These are phyloP conservation scores for Rallus limicola DNA, from an alignment of 2,113 vertebrate genomes.

Conservation along the genomic window DNA sequence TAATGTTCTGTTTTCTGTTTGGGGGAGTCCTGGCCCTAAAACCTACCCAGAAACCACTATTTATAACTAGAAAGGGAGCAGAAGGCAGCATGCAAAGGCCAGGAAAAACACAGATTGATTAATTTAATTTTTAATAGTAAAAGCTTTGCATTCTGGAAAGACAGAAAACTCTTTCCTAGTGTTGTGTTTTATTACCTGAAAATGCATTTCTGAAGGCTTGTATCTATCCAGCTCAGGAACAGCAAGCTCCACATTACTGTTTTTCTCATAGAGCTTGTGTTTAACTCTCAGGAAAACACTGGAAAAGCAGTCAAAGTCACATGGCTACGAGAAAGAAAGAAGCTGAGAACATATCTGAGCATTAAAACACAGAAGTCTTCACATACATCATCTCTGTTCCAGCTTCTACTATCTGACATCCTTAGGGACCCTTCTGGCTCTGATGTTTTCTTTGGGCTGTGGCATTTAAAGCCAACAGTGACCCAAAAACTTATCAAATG, in stretches of 20 bases:
- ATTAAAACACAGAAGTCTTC: not conserved
- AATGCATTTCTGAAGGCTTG: not conserved
- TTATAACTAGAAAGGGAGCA: not conserved
- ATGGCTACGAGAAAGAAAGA: slow-evolving; percentile 25
- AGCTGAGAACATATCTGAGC: not conserved
- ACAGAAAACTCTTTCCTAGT: not conserved
- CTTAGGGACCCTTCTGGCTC: not conserved
- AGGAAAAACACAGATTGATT: not conserved
- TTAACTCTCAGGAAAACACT: slow-evolving; percentile 52
- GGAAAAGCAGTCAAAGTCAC: slow-evolving; percentile 65
- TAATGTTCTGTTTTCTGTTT: not conserved
- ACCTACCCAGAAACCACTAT: not conserved
- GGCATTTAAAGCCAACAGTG: not conserved
- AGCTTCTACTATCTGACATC: not conserved
- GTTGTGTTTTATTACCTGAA: slow-evolving; percentile 61
- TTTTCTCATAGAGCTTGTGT: slow-evolving; percentile 21
- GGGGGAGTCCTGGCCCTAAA: not conserved
- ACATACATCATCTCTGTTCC: not conserved
- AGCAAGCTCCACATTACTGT: not conserved
- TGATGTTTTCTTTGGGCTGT: not conserved
- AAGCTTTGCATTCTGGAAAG: not conserved
- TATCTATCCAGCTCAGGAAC: slow-evolving; percentile 48
- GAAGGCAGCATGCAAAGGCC: not conserved
- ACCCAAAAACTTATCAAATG: not conserved
- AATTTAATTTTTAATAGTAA: not conserved